Percentiles rank a stretch among this genome's conserved stretches.
Conservation (phyloP, 2,113 vertebrate genomes). For the Silurus glanis region DNA sequence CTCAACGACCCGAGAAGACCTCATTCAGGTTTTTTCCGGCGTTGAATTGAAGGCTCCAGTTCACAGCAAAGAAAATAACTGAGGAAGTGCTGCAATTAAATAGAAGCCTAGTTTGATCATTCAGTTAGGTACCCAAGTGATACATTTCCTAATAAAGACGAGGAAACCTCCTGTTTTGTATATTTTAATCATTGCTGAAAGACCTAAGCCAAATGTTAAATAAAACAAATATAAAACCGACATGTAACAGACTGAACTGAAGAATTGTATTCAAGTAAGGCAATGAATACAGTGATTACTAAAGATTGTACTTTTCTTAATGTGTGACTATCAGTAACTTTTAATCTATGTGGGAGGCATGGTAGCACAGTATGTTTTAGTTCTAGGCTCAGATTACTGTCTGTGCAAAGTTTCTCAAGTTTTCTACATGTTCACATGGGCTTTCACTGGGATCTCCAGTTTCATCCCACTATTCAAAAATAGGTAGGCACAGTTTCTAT, state of each 20-base stretch:
- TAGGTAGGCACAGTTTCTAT: background rate
- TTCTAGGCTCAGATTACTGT: background rate
- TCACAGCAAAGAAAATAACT: slow-evolving; percentile 19
- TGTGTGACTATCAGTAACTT: background rate
- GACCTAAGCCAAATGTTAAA: slow-evolving; percentile 22
- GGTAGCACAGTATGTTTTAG: background rate
- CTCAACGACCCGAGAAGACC: slow-evolving; percentile 15
- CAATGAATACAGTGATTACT: background rate
- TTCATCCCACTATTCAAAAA: background rate
- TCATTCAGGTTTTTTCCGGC: slow-evolving; percentile 7
- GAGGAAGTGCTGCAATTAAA: slow-evolving; percentile 19
- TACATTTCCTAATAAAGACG: slow-evolving; percentile 28
- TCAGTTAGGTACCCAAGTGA: slow-evolving; percentile 9
- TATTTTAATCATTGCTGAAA: background rate
- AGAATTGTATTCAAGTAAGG: background rate
- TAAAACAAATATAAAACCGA: background rate
- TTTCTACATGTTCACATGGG: background rate
- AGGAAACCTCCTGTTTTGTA: slow-evolving; percentile 3
- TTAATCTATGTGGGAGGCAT: background rate
- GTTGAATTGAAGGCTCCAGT: slow-evolving; percentile 11
- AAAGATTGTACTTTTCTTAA: background rate
- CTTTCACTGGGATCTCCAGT: background rate
- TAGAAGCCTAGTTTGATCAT: background rate
- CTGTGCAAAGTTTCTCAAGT: background rate
- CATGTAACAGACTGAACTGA: background rate